Evolutionary conservation across 2,888 invertebrate species (phyloP).

Genomic region (Leucozona laternaria): DNA sequence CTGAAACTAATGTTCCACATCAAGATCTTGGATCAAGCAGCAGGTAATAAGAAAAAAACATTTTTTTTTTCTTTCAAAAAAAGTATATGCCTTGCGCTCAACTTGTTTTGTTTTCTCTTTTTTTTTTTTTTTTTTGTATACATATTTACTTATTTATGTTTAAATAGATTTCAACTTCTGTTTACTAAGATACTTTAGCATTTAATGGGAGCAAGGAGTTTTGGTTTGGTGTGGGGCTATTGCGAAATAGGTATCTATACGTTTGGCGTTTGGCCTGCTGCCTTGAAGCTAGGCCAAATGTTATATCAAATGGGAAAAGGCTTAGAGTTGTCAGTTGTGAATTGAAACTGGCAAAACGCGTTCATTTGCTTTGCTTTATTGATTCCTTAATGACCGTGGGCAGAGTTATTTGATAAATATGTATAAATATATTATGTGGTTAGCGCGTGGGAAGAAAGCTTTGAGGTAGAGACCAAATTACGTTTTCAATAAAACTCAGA

Average conservation of each 20-base stretch:
- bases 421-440: too few species aligned
- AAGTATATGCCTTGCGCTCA: slow-evolving; percentile 34
- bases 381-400: slow-evolving; percentile 35
- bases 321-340: slow-evolving; percentile 41
- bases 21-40: slow-evolving; percentile 63
- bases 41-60: slow-evolving; percentile 41
- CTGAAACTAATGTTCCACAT: slow-evolving; percentile 75
- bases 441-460: slow-evolving; percentile 16
- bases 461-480: not conserved
- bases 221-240: slow-evolving; percentile 46
- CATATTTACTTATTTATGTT: slow-evolving; percentile 14
- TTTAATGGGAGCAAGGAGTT: slow-evolving; percentile 66
- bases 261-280: slow-evolving; percentile 49
- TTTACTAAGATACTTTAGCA: slow-evolving; percentile 49
- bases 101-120: slow-evolving; percentile 44
- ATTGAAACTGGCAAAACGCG: slow-evolving; percentile 25
- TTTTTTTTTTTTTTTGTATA: not conserved
- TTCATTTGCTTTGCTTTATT: slow-evolving; percentile 9
- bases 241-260: slow-evolving; percentile 37
- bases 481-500: not conserved
- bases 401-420: not conserved
- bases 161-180: slow-evolving; percentile 44
- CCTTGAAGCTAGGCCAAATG: slow-evolving; percentile 67
- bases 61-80: not conserved
- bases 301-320: slow-evolving; percentile 35